Base-by-base conservation (phyloP, 2,113 vertebrate genomes). In the Hystrix brachyura region DNA sequence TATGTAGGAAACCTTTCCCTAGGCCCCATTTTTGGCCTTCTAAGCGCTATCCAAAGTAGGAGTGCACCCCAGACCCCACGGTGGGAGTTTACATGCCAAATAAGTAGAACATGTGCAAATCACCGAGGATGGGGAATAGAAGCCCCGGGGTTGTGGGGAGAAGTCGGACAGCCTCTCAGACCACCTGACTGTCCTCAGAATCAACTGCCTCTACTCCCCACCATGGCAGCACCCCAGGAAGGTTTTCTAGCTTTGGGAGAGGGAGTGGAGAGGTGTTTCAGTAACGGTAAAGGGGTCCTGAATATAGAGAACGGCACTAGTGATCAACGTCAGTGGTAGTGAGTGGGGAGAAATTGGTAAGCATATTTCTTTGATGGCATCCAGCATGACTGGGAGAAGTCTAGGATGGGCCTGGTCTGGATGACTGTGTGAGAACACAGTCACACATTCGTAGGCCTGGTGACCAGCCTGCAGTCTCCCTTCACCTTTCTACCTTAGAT, bases 1-100 rank as follows among this genome's bases (percentile, higher is more conserved):
- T 95, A 76, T 94, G 87, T 96, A 71, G 92, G 88, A 97, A 96
- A 87, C 62, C 87, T 97, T 83, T 94, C 94, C 94, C 94, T 76
- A 80, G 67, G 72, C 57, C 79, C 59, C 82, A 32, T 90, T 74
- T 91, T 87, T 89, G 94, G 85, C 38, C 53, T 91, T 15, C 72
- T 38, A 76, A 85, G 90, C 0, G 0, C 84, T 92, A 80, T 34
- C 78, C 71, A 94, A 82, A 83, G 72, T 62, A 72, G 55, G 62
- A 62, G 25, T n/a, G 18, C 51, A 62, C 8, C 32, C 78, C 48
- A 59, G 62, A 64, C 13, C 74, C 46, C 12, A 60, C 19, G n/a
- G 2, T 25, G 11, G 25, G 57, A 12, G 53, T 23, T 85, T 85
- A 72, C 2, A 27, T 64, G 32, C 29, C 67, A 72, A 88, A 57